Base-by-base conservation (phyloP, 92 coral and sea anemone genomes). In the Epizoanthus scotinus region DNA sequence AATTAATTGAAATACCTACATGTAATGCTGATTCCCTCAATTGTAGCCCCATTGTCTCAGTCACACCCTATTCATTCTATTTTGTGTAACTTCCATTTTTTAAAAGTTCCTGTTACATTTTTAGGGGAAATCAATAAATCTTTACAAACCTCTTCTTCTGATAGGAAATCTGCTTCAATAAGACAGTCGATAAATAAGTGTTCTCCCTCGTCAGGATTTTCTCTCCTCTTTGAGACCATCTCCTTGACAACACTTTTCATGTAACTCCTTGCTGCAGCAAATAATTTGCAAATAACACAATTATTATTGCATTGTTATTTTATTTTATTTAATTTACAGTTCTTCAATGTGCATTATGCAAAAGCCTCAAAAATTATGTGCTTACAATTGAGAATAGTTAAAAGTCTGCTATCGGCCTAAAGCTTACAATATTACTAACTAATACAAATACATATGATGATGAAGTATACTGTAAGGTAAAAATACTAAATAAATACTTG, bases 141-240 rank as follows among this genome's bases (percentile, higher is more conserved):
- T 28, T 25, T 47, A 67, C 49, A 24, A 8, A 67, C 73, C 73
- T 67, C 73, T 22, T 67, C 73, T 67, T 67, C 73, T 36, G 49
- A 19, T 20, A 67, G 54, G 25, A 67, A 36, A 12, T 67, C 73
- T 17, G 73, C 49, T 26, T 67, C 73, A 36, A 47, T 36, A 26
- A 67, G 49, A 4, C 31, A 26, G 15, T 28, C 57, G 25, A 44
- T 52, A 12, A 57, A 21, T 13, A 75, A 31, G 20, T 21, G 56
- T 20, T 63, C 26, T 61, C 68, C 73, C 77, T 67, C 58, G 56
- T 31, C 44, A 0, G 73, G 66, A 28, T 67, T 70, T 50, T 81
- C 36, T 67, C 38, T 53, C 9, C 78, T 18, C 69, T 81, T 67
- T 4, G 75, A 66, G 24, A 34, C 67, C 57, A 80, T 80, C 58